Conservation (phyloP, 2,797 vertebrate species). For the Galagoides demidoff region DNA sequence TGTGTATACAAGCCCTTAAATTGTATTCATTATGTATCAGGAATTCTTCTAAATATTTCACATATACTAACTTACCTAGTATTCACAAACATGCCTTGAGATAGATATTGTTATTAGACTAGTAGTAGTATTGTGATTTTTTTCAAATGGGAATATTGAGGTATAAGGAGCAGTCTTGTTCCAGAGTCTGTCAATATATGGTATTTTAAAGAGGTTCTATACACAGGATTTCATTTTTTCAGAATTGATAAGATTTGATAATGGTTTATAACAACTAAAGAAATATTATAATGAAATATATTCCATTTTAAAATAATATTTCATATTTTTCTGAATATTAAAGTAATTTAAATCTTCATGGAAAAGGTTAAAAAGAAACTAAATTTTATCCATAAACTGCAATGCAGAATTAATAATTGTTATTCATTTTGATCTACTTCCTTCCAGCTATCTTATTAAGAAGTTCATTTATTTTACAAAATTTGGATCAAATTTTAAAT, state of each 20-base stretch:
- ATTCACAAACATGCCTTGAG: not conserved
- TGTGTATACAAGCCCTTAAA: not conserved
- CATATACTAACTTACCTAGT: conserved; percentile 1
- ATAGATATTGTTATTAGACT: not conserved
- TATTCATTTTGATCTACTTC: not conserved
- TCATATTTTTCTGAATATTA: conserved; percentile 39
- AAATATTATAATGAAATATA: not conserved
- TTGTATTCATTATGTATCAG: not conserved
- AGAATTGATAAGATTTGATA: not conserved
- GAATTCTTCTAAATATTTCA: not conserved
- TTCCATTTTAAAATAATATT: not conserved
- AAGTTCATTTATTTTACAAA: not conserved
- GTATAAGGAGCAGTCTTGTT: not conserved
- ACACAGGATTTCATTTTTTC: not conserved
- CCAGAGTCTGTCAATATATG: not conserved
- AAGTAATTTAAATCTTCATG: not conserved
- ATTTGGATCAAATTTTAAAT: conserved; percentile 28
- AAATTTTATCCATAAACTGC: not conserved
- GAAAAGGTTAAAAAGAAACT: not conserved
- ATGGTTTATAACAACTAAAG: not conserved
- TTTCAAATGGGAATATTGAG: not conserved
- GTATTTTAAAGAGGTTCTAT: not conserved
- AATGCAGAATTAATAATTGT: not conserved
- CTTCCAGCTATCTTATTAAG: not conserved
- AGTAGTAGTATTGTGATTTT: not conserved